Evolutionary conservation across 2,888 invertebrate genomes (phyloP), one percentile per base, ranked within the genome.

Genomic region (Hemicrepidius hirtus): DNA sequence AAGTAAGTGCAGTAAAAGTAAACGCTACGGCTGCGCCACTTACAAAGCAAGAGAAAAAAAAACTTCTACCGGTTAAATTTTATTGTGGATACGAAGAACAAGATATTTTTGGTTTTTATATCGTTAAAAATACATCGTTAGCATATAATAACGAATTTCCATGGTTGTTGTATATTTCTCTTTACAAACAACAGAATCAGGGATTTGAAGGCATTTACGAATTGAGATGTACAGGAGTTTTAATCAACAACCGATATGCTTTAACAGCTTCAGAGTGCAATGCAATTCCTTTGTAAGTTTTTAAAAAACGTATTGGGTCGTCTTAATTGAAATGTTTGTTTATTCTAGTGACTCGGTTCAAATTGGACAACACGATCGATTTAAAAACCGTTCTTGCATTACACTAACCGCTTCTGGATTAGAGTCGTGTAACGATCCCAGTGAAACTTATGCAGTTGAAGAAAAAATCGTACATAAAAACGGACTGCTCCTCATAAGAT

Each of bases 341-440:
- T 2, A 3, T 71, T 78, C 66, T 71, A 86, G 86, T 68, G 77
- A 77, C 2, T 79, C 77, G 20, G 82, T 85, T 0, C 76, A 86
- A 65, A 82, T 89, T 1, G 89, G 89, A 3, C 89, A 90, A 80
- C 88, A 87, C n/a, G 80, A 85, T 89, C 80, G 86, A 84, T 0
- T 77, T 77, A 0, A 83, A 82, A 0, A 65, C 55, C 0, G 89
- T 89, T 79, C 89, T 89, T 76, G 79, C 85, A n/a, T n/a, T n/a
- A n/a, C n/a, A n/a, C 7, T 73, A 65, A 5, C 44, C 67, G 32
- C 2, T 10, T 12, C 78, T 78, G 20, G 62, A 86, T 66, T 88
- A 88, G 0, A 82, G 85, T 0, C 85, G n/a, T n/a, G n/a, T n/a
- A n/a, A n/a, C n/a, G n/a, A n/a, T n/a, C n/a, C n/a, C n/a, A n/a